Conservation (phyloP, 2,888 invertebrate genomes). For the Hydrotaea cyrtoneurina region DNA sequence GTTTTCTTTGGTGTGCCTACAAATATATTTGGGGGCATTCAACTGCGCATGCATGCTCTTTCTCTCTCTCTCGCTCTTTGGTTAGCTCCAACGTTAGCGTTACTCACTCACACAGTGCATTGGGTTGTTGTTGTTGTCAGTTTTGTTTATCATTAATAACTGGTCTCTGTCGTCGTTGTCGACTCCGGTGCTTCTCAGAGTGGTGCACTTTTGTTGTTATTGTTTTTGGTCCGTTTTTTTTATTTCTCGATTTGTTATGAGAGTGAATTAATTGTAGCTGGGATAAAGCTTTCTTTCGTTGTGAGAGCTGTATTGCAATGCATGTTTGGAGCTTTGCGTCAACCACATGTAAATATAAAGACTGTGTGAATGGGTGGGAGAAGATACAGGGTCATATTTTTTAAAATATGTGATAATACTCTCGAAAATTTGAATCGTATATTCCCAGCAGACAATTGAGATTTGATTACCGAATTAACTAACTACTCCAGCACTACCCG, state of each 20-base stretch:
- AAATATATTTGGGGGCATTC: background rate
- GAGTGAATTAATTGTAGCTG: background rate
- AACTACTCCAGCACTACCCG: too few relatives aligned
- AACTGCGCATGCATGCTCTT: conserved; percentile 11
- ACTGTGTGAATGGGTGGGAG: background rate
- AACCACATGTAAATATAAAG: conserved; percentile 24
- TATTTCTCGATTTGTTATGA: background rate
- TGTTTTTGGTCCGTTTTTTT: background rate
- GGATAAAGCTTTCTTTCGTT: background rate
- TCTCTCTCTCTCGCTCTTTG: background rate
- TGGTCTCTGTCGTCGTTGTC: background rate
- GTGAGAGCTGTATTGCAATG: background rate
- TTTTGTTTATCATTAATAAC: conserved; percentile 5
- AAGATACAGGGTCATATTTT: too few relatives aligned
- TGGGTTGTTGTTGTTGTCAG: background rate
- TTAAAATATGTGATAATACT: background rate
- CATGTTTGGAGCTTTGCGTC: background rate
- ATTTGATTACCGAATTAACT: too few relatives aligned
- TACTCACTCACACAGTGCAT: background rate
- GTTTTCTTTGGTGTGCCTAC: background rate
- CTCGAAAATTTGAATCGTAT: background rate
- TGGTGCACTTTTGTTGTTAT: background rate
- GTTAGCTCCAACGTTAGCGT: too few relatives aligned
- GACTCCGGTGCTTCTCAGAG: background rate
- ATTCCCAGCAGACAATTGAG: too few relatives aligned